Evolutionary conservation across 1,140 invertebrate genomes (phyloP).

Genomic region (Aphaenogaster floridana): DNA sequence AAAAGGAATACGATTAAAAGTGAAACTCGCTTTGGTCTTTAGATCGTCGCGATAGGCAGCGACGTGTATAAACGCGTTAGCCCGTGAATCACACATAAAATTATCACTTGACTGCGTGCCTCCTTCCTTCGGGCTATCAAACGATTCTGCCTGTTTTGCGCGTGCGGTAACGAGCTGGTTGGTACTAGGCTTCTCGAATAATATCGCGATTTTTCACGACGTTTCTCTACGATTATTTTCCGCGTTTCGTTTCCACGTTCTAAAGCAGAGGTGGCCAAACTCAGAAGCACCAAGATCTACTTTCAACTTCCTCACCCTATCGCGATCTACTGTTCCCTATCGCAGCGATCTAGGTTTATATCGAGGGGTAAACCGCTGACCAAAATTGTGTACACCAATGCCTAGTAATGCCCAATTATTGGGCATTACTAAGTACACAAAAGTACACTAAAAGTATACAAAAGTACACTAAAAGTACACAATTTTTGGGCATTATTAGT

Average conservation of each 20-base stretch:
- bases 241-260: neutral
- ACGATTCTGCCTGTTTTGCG: neutral
- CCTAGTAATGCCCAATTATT: no score
- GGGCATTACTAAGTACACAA: no score
- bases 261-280: no score
- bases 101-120: constrained; percentile 10
- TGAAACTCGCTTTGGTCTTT: constrained; percentile 31
- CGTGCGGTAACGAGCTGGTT: neutral
- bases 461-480: no score
- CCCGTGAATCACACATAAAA: constrained; percentile 27
- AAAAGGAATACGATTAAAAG: constrained; percentile 48
- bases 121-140: neutral
- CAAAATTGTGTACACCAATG: no score
- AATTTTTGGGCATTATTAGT: no score
- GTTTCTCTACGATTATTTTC: neutral
- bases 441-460: no score
- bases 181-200: neutral
- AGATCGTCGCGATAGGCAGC: constrained; percentile 33
- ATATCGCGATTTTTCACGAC: neutral
- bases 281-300: no score
- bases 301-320: no score
- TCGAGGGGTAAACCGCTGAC: no score
- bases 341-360: no score
- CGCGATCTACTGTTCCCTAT: no score
- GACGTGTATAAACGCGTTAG: constrained; percentile 3